These are phyloP conservation scores for Procambarus clarkii DNA, from an alignment of 1,140 invertebrate species.

Conservation along the genomic window DNA sequence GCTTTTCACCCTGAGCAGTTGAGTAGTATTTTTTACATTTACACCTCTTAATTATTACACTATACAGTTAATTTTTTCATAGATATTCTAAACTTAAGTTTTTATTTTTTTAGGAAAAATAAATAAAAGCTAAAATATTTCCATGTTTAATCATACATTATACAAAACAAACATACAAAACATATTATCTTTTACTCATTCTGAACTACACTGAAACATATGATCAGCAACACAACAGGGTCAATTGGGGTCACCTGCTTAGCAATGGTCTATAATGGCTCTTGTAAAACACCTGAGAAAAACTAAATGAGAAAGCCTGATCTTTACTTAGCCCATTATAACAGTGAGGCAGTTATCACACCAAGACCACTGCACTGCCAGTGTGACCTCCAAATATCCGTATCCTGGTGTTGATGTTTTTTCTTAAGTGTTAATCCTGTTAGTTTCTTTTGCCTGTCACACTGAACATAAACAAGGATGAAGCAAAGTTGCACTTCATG, in stretches of 20 bases:
- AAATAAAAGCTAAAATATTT: conserved; percentile 1
- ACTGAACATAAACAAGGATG: conserved; percentile 47
- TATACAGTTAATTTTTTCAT: too few species aligned
- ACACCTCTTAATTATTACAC: too few species aligned
- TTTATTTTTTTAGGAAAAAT: not conserved
- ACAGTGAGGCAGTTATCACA: not conserved
- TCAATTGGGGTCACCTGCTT: not conserved
- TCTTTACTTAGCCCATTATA: not conserved
- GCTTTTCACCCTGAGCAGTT: too few species aligned
- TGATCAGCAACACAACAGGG: conserved; percentile 30
- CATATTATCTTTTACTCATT: conserved; percentile 52
- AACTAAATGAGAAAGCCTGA: not conserved
- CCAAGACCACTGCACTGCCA: not conserved
- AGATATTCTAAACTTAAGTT: too few species aligned
- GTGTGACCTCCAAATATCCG: not conserved
- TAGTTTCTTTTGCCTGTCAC: conserved; percentile 21
- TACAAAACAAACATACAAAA: conserved; percentile 56
- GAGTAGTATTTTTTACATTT: too few species aligned
- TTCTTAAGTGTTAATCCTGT: conserved; percentile 12
- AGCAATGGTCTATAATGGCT: conserved; percentile 2
- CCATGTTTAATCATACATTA: conserved; percentile 49
- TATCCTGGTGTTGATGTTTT: conserved; percentile 13
- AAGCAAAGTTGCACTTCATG: conserved; percentile 28
- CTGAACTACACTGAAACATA: conserved; percentile 46
- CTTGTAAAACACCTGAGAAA: not conserved